Base-by-base conservation (phyloP, 2,797 vertebrate species). In the Hypotaenidia philippensis region DNA sequence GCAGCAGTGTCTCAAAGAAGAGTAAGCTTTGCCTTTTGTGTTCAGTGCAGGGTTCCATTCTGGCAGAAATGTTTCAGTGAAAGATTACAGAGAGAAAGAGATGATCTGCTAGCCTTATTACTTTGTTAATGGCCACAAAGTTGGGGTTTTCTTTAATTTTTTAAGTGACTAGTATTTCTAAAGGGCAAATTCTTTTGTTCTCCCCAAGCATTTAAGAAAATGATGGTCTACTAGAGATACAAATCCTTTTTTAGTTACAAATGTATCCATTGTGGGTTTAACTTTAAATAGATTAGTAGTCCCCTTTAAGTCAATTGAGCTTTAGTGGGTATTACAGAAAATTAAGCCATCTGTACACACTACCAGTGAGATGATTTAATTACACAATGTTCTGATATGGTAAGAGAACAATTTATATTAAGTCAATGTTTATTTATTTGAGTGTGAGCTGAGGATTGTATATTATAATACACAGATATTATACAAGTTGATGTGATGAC, bases 251-350 rank as follows among this genome's bases (percentile, higher is more conserved):
- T 1, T 11, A 93, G 76, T 69, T 72, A 84, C 61, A 70, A 57
- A 79, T 69, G 45, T 84, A 76, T 32, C 75, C 66, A 31, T n/a
- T 77, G 68, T 90, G 60, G 65, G 26, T 88, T 94, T 91, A 87
- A 95, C 85, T 95, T 94, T 90, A 81, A 95, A 91, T 75, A 96
- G 91, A 83, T 93, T 88, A 86, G 65, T 76, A 72, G 85, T 65
- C 57, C 38, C 65, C 56, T 89, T 78, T 87, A 94, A 91, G 90
- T 95, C 89, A 83, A 94, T 61, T 78, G 87, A 86, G 89, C 61
- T 94, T 95, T 94, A 90, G 69, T 69, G 76, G 68, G 61, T 88
- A 92, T 90, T 94, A 78, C 69, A 94, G 85, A 94, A 96, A 94
- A 93, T 91, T 86, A 91, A 91, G 76, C 69, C 91, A 93, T 95